phyloP scores from a whole-genome alignment of 2,113 vertebrate species.

The Epinephelus lanceolatus region DNA sequence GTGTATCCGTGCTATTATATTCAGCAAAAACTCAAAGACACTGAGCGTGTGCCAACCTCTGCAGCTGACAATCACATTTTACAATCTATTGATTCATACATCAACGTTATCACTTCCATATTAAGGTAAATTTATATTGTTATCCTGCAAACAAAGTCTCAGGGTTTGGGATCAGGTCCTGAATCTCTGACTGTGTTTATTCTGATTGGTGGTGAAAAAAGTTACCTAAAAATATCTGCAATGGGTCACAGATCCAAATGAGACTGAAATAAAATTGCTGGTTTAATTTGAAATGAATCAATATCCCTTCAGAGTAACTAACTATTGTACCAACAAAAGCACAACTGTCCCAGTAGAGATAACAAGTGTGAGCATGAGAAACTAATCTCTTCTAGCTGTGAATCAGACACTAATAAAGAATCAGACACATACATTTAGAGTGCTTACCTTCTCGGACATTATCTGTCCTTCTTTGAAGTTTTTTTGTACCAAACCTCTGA shows the following conservation, averaged over 20 bases:
- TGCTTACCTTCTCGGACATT: not conserved
- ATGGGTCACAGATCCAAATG: not conserved
- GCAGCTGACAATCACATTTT: slow-evolving; percentile 18
- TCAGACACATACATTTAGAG: not conserved
- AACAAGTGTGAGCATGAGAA: not conserved
- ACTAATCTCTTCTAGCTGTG: not conserved
- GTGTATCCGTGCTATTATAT: slow-evolving; percentile 35
- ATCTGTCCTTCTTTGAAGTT: not conserved
- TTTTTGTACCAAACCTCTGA: not conserved
- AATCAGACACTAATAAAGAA: not conserved
- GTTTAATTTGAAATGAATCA: not conserved
- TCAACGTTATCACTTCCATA: not conserved
- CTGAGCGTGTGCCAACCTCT: not conserved
- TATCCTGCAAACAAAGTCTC: not conserved
- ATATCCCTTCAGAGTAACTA: not conserved
- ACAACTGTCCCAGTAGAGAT: not conserved
- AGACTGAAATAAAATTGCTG: not conserved
- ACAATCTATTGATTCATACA: not conserved
- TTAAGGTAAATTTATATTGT: not conserved
- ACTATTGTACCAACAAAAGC: not conserved
- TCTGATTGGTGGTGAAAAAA: not conserved
- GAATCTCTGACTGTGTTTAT: not conserved
- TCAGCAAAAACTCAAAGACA: slow-evolving; percentile 22
- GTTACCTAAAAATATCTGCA: not conserved
- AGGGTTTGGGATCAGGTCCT: not conserved